A percentile compares a stretch with the other conserved stretches of the same genome.
Conservation (phyloP, 2,888 invertebrate species). For the Chironomus riparius region DNA sequence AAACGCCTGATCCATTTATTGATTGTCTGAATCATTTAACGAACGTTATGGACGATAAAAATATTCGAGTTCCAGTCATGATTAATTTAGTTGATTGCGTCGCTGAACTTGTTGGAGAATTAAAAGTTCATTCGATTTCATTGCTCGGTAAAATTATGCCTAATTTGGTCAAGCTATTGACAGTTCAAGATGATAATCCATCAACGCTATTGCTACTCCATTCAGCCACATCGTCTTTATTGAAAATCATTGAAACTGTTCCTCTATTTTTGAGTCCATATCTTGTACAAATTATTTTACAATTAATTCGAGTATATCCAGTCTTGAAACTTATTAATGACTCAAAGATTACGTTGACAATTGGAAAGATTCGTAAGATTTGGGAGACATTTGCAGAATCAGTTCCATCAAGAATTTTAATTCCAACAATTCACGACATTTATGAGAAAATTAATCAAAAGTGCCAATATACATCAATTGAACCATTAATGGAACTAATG, state of each 20-base stretch:
- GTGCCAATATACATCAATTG: constrained; percentile 52
- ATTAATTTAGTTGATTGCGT: constrained; percentile 68
- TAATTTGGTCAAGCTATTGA: constrained; percentile 55
- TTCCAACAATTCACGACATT: constrained; percentile 62
- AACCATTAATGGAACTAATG: constrained; percentile 65
- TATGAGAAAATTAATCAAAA: constrained; percentile 54
- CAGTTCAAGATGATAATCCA: constrained; percentile 50
- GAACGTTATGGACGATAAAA: constrained; percentile 38
- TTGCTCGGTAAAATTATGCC: constrained; percentile 75
- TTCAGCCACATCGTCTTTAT: constrained; percentile 67
- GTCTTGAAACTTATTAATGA: constrained; percentile 43
- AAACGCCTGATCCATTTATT: constrained; percentile 47
- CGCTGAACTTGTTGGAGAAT: constrained; percentile 65
- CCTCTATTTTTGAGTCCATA: constrained; percentile 81
- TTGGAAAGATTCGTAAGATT: constrained; percentile 51
- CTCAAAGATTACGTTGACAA: constrained; percentile 47
- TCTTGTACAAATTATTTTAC: constrained; percentile 58
- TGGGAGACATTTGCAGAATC: constrained; percentile 58
- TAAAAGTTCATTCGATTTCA: constrained; percentile 66
- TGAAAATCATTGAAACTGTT: constrained; percentile 72
- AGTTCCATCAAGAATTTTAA: constrained; percentile 63
- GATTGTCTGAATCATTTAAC: constrained; percentile 59
- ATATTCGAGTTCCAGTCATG: constrained; percentile 44
- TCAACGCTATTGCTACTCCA: constrained; percentile 54
- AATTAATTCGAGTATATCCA: constrained; percentile 51